These are phyloP conservation scores for Pseudotriccus pelzelni DNA, from an alignment of 2,797 vertebrate species.

Conservation along the genomic window DNA sequence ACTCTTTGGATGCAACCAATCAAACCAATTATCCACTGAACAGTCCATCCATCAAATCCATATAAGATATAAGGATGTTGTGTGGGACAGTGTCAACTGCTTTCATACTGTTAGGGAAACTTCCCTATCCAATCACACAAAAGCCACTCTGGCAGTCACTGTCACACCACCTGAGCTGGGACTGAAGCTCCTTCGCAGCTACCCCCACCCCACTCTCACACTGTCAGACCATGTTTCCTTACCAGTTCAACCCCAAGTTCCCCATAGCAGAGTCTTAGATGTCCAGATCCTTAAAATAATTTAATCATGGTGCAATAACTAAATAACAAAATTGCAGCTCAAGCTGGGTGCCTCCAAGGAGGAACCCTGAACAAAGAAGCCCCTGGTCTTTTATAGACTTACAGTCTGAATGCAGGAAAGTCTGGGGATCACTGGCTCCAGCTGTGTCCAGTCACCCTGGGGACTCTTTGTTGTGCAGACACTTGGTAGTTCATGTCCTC, in stretches of 20 bases:
- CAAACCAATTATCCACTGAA: background rate
- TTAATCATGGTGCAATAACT: background rate
- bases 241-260: background rate
- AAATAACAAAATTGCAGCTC: background rate
- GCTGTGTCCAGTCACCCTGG: background rate
- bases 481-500: too few relatives aligned
- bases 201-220: background rate
- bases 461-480: background rate
- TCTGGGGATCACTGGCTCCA: background rate
- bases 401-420: background rate
- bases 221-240: background rate
- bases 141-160: background rate
- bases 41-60: background rate
- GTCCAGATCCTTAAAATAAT: background rate
- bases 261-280: background rate
- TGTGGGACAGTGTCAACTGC: background rate
- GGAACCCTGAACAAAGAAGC: background rate
- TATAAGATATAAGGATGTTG: background rate
- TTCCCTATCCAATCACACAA: background rate
- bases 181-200: background rate
- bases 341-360: background rate
- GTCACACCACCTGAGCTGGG: background rate
- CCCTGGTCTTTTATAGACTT: background rate
- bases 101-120: background rate
- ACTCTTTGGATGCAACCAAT: background rate